Evolutionary conservation across 2,113 vertebrate genomes (phyloP), one percentile per base, ranked within the genome.

Genomic region (Jaculus jaculus): DNA sequence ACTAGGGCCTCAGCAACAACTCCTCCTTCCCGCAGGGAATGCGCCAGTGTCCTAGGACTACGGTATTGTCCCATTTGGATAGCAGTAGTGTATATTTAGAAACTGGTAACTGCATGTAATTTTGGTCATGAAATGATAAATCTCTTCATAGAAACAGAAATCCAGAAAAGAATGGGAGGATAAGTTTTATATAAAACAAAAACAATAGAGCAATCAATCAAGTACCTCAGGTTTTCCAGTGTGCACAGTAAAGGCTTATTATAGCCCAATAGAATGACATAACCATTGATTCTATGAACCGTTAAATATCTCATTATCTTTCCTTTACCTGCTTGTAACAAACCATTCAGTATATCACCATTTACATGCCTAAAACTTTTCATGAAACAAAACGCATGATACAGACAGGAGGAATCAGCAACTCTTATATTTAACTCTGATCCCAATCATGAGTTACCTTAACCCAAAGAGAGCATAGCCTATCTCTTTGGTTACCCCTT

Each of bases 271-370:
- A 91, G 11, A 80, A 87, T 84, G 78, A 90, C 32, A 90, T 92
- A 9, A 1, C 28, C 73, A 63, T 3, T 30, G 74, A 89, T 60
- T 69, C 81, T 69, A 90, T 51, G 18, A 66, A 79, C 3, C 61
- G 79, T 42, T 93, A 81, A 91, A 86, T 72, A 80, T 90, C n/a
- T 92, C 63, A 84, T 95, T 87, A 83, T 24, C 42, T 54, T 96
- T 16, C 42, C 13, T 10, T 65, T 63, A 74, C 32, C 23, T 71
- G n/a, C 58, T 51, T 88, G 21, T 69, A 83, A 69, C 4, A 89
- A 71, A 77, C 32, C n/a, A 79, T 73, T 17, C 34, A 89, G 54
- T 71, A 79, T 54, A 34, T 71, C 10, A 75, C 39, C 32, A 84
- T 18, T 72, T 83, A 68, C 3, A 5, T 54, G 28, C 93, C 89